Conservation (phyloP, 2,113 vertebrate species). For the Labrus mixtus region DNA sequence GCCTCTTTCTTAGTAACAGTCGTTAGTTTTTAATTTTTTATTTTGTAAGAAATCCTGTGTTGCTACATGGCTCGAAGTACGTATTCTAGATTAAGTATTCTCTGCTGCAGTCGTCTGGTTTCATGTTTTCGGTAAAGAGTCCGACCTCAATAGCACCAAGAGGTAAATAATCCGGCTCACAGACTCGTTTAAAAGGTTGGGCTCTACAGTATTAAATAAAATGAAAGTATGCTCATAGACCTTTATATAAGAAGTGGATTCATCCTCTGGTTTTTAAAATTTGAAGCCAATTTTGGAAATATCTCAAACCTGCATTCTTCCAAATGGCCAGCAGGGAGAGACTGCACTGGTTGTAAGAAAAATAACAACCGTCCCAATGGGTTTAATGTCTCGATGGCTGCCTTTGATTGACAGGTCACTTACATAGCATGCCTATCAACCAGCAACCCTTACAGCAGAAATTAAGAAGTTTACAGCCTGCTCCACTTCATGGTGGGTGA, state of each 20-base stretch:
- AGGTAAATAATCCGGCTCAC: slow-evolving; percentile 35
- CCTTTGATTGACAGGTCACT: too few species aligned
- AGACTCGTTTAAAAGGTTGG: slow-evolving; percentile 29
- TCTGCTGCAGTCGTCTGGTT: slow-evolving; percentile 46
- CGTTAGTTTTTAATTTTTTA: slow-evolving; percentile 26
- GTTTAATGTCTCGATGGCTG: too few species aligned
- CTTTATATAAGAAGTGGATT: neutral
- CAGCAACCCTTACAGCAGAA: too few species aligned
- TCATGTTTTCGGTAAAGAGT: slow-evolving; percentile 36
- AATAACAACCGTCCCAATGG: too few species aligned
- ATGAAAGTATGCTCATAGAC: slow-evolving; percentile 39
- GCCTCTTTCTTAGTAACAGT: slow-evolving; percentile 65
- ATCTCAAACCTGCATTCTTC: neutral
- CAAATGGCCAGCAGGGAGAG: neutral
- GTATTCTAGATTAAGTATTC: too few species aligned
- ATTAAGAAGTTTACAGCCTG: too few species aligned
- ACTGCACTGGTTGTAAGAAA: neutral
- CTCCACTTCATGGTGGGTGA: too few species aligned
- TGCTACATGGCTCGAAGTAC: slow-evolving; percentile 58
- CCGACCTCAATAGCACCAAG: slow-evolving; percentile 58
- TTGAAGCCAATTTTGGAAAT: neutral
- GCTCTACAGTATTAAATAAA: slow-evolving; percentile 39
- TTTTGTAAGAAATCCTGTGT: slow-evolving; percentile 26
- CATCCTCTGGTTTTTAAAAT: neutral
- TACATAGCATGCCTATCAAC: too few species aligned